phyloP scores from a whole-genome alignment of 2,797 vertebrate genomes.

The Chelidonichthys spinosus region DNA sequence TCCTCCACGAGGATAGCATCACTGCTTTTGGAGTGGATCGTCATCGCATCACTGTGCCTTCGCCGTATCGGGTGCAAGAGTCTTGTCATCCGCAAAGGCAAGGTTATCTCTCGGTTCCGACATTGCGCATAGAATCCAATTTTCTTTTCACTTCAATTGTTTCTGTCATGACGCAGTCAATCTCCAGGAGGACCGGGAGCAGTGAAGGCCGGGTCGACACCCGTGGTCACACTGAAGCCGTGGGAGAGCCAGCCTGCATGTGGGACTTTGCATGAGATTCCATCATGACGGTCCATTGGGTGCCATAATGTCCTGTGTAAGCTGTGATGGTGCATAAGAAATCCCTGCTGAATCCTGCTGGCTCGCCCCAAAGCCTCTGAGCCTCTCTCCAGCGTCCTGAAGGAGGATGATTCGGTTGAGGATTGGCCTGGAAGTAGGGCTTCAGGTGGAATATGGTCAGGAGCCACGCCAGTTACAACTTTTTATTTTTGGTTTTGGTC shows the following conservation, averaged over 20 bases:
- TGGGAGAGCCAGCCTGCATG: neutral
- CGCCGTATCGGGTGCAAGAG: neutral
- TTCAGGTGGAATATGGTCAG: constrained; percentile 4
- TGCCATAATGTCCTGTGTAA: neutral
- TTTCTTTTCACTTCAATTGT: neutral
- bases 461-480: neutral
- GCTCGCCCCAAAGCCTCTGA: neutral
- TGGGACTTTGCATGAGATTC: neutral
- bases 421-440: neutral
- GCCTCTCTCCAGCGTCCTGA: neutral
- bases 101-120: neutral
- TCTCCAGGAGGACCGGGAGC: neutral
- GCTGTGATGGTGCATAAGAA: neutral
- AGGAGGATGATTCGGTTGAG: neutral
- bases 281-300: neutral
- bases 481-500: neutral
- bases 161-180: neutral
- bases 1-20: neutral
- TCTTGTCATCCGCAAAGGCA: neutral
- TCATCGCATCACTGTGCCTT: neutral
- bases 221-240: neutral
- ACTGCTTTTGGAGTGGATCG: neutral
- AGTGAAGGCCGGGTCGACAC: neutral
- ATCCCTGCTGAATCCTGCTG: neutral
- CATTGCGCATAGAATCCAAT: neutral